These are phyloP conservation scores for Scaptomyza parva DNA, from an alignment of 2,888 invertebrate genomes.

Conservation along the genomic window DNA sequence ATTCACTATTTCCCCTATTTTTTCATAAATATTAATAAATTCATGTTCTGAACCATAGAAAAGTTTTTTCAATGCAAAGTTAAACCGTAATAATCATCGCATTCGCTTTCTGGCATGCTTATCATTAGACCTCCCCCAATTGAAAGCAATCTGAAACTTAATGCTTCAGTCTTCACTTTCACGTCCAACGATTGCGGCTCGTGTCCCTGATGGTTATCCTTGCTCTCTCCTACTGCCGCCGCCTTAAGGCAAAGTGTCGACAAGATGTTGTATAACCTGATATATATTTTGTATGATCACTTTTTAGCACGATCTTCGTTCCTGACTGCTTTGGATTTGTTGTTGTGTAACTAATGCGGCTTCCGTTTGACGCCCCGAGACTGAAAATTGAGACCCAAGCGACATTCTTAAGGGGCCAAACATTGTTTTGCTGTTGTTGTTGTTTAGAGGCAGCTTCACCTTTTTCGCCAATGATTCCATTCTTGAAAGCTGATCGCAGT, in stretches of 20 bases:
- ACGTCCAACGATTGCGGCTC: conserved; percentile 29
- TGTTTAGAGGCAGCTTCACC: conserved; percentile 41
- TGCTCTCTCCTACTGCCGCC: conserved; percentile 1
- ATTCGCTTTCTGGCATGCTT: neutral
- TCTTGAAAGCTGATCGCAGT: conserved; percentile 66
- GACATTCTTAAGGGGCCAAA: conserved; percentile 13
- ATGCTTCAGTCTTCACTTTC: conserved; percentile 14
- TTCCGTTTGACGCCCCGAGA: conserved; percentile 74
- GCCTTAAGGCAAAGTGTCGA: conserved; percentile 17
- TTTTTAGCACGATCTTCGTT: conserved; percentile 29
- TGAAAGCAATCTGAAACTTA: neutral
- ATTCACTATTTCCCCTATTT: too few species aligned
- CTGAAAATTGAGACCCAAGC: conserved; percentile 62
- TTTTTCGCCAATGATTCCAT: conserved; percentile 56
- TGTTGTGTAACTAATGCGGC: conserved; percentile 69
- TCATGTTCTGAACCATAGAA: too few species aligned
- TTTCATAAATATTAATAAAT: too few species aligned
- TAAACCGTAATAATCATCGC: neutral
- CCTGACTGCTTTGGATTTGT: neutral
- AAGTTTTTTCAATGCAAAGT: too few species aligned
- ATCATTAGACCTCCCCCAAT: neutral
- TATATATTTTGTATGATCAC: conserved; percentile 26
- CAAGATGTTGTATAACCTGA: conserved; percentile 41
- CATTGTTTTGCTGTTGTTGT: conserved; percentile 17
- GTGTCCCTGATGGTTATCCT: conserved; percentile 21